phyloP scores from a whole-genome alignment of 2,797 vertebrate species.

The Hydrocynus forskahlii region DNA sequence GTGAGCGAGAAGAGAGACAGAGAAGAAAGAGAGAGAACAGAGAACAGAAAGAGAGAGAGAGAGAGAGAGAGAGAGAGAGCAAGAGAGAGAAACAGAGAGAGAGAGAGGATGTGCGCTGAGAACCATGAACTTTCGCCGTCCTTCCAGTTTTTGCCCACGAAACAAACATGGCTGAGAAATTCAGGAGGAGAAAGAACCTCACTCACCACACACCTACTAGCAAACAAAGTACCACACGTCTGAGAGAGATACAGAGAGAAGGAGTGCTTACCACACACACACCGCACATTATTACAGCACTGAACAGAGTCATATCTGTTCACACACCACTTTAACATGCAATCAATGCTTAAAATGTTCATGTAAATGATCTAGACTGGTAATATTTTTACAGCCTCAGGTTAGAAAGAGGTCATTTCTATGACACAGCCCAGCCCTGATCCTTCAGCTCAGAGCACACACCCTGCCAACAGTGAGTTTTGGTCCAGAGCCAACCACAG shows the following conservation, averaged over 20 bases:
- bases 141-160: slow-evolving; percentile 14
- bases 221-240: slow-evolving; percentile 10
- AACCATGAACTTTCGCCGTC: not conserved
- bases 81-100: slow-evolving; percentile 25
- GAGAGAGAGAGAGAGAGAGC: slow-evolving; percentile 9
- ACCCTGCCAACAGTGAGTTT: not conserved
- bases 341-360: not conserved
- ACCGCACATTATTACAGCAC: not conserved
- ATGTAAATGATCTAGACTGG: not conserved
- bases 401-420: not conserved
- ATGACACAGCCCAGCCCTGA: not conserved
- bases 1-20: slow-evolving; percentile 28
- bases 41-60: slow-evolving; percentile 17
- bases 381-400: not conserved
- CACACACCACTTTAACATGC: not conserved
- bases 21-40: slow-evolving; percentile 24
- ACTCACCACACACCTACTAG: slow-evolving; percentile 24
- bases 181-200: slow-evolving; percentile 8
- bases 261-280: slow-evolving; percentile 3
- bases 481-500: slow-evolving; percentile 27
- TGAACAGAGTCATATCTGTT: slow-evolving; percentile 3
- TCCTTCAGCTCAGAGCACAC: not conserved
- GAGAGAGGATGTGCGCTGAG: slow-evolving; percentile 1
- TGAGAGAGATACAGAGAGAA: not conserved
- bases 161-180: slow-evolving; percentile 15